A percentile compares a stretch with the other conserved stretches of the same genome.
phyloP scores from a whole-genome alignment of 2,797 vertebrate genomes.

The Siniperca undulata region DNA sequence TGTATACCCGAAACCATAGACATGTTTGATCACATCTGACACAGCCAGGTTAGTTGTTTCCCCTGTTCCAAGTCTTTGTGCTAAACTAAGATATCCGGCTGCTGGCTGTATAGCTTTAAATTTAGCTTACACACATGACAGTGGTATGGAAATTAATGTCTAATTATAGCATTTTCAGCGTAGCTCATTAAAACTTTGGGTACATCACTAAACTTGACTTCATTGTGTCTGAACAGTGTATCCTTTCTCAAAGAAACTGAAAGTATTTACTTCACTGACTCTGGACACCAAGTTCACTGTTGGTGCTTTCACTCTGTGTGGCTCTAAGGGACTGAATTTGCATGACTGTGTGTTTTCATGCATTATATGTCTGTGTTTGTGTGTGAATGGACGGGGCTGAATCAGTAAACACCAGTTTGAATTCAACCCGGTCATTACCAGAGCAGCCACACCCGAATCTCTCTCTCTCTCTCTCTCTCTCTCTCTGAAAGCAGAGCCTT shows the following conservation, averaged over 20 bases:
- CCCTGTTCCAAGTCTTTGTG: neutral
- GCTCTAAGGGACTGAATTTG: neutral
- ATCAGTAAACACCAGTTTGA: slow-evolving; percentile 77
- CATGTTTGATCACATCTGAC: neutral
- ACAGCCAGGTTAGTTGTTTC: neutral
- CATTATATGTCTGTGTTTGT: slow-evolving; percentile 47
- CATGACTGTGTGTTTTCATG: slow-evolving; percentile 45
- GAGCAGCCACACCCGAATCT: slow-evolving; percentile 71
- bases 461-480: slow-evolving; percentile 23
- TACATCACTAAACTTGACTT: neutral
- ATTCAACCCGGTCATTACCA: slow-evolving; percentile 75
- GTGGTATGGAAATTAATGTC: neutral
- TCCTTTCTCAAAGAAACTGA: neutral
- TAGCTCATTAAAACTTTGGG: neutral
- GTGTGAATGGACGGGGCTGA: slow-evolving; percentile 56
- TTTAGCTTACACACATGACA: neutral
- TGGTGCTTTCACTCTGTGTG: slow-evolving; percentile 23
- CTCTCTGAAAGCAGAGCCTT: slow-evolving; percentile 16
- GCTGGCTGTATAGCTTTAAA: neutral
- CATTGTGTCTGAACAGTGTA: neutral
- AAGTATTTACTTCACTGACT: neutral
- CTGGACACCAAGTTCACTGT: neutral
- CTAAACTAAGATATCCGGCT: neutral
- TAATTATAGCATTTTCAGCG: neutral
- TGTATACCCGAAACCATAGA: too few relatives aligned